A percentile compares a stretch with the other conserved stretches of the same genome.
These are phyloP conservation scores for Drosophila littoralis DNA, from an alignment of 1,140 invertebrate species.

Conservation along the genomic window DNA sequence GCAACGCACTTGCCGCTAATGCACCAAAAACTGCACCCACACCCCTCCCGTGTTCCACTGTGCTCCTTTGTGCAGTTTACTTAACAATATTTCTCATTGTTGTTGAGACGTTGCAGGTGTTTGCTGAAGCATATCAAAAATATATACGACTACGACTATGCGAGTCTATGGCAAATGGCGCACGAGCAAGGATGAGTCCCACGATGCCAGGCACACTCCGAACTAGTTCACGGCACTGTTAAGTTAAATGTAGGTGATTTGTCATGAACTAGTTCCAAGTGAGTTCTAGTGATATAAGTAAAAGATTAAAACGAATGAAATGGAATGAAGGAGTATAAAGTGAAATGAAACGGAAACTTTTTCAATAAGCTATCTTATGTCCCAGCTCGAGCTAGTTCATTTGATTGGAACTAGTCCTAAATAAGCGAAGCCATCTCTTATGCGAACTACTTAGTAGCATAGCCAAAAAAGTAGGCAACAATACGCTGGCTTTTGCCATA, in stretches of 20 bases:
- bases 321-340: too few relatives aligned
- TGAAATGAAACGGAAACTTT: neutral
- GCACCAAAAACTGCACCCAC: slow-evolving; percentile 64
- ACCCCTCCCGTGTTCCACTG: neutral
- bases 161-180: slow-evolving; percentile 20
- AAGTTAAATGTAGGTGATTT: neutral
- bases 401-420: slow-evolving; percentile 23
- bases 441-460: slow-evolving; percentile 19
- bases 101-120: slow-evolving; percentile 81
- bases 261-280: too few relatives aligned
- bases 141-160: slow-evolving; percentile 50
- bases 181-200: neutral
- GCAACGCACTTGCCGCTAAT: slow-evolving; percentile 71
- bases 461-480: slow-evolving; percentile 60
- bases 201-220: neutral
- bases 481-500: slow-evolving; percentile 48
- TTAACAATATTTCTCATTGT: slow-evolving; percentile 75
- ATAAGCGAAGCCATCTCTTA: neutral
- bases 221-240: slow-evolving; percentile 8
- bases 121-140: slow-evolving; percentile 77
- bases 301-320: too few relatives aligned
- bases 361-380: neutral
- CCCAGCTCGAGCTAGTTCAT: neutral
- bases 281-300: too few relatives aligned
- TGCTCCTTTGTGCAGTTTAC: slow-evolving; percentile 55